phyloP scores from a whole-genome alignment of 2,888 invertebrate genomes.

The Drosophila nr. perissopoda region DNA sequence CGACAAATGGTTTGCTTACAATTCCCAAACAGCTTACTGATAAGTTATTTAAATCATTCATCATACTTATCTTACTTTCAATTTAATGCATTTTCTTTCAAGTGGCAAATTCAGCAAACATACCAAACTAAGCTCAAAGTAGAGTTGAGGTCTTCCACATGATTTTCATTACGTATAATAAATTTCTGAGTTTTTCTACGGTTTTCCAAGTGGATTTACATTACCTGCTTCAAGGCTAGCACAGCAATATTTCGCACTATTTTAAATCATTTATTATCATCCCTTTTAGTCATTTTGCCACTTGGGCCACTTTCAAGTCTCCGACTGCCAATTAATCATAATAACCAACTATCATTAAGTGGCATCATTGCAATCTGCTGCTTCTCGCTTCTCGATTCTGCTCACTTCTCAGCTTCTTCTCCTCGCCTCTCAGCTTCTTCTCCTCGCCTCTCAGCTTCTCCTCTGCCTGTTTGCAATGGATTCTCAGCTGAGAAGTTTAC shows the following conservation, averaged over 20 bases:
- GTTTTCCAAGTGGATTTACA: not conserved
- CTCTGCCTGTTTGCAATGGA: constrained; percentile 13
- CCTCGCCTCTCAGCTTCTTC: not conserved
- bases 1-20: not conserved
- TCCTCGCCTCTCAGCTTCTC: constrained; percentile 4
- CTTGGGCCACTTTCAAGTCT: not conserved
- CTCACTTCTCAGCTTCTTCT: constrained; percentile 15
- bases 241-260: constrained; percentile 19
- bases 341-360: constrained; percentile 61
- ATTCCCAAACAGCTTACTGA: not conserved
- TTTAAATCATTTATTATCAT: constrained; percentile 35
- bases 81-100: not conserved
- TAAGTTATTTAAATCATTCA: not conserved
- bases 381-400: not conserved
- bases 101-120: not conserved
- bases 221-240: not conserved
- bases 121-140: not conserved
- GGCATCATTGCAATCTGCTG: constrained; percentile 57
- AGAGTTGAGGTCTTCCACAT: not conserved
- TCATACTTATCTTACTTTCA: not conserved
- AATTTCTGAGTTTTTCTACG: not conserved
- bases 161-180: not conserved
- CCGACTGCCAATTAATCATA: constrained; percentile 56
- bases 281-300: not conserved
- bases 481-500: constrained; percentile 32